Evolutionary conservation across 2,797 vertebrate genomes (phyloP).

Genomic region (Tadarida brasiliensis): DNA sequence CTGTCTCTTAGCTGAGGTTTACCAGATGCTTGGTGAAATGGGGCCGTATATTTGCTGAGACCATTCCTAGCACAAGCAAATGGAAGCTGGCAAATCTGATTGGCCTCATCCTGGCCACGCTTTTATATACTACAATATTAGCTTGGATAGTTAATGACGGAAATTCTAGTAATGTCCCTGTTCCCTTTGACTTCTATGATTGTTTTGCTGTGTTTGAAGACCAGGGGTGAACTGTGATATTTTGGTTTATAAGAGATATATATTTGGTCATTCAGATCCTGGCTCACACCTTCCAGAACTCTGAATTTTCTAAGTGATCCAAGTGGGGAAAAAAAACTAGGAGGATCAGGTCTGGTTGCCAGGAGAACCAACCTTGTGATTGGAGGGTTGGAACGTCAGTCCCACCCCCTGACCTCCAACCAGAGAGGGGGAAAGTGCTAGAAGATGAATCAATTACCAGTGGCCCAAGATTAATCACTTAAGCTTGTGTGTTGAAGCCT

Average conservation of each 20-base stretch:
- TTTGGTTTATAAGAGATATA: neutral
- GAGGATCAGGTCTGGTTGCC: neutral
- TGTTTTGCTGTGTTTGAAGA: neutral
- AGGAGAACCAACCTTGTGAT: neutral
- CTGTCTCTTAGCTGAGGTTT: neutral
- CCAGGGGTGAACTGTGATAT: neutral
- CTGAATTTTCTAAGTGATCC: neutral
- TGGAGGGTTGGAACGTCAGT: neutral
- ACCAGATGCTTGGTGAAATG: neutral
- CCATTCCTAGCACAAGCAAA: neutral
- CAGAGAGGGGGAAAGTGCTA: neutral
- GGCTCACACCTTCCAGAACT: neutral
- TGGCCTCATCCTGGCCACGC: neutral
- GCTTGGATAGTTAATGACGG: neutral
- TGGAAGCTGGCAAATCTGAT: neutral
- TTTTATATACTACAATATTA: neutral
- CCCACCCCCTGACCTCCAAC: neutral
- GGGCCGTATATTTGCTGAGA: neutral
- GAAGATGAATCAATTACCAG: neutral
- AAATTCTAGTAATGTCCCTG: neutral
- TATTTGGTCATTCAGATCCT: neutral
- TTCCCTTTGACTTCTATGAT: neutral
- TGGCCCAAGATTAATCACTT: neutral
- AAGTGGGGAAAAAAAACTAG: no score
- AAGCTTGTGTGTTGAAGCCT: neutral